phyloP scores from a whole-genome alignment of 2,797 vertebrate species.

The Novumbra hubbsi region DNA sequence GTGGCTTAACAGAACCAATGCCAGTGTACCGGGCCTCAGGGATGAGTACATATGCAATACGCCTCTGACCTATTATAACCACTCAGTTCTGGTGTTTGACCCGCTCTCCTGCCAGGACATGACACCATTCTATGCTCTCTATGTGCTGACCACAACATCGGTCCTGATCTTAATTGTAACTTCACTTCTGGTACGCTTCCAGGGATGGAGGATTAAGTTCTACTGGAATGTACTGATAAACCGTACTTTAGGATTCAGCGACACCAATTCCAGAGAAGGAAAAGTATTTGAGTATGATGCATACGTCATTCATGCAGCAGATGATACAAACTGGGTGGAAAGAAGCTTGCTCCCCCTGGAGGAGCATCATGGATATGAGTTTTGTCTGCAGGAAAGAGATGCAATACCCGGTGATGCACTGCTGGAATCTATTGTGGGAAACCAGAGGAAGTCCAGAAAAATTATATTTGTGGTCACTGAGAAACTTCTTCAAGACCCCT shows the following conservation, averaged over 20 bases:
- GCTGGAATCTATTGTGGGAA: constrained; percentile 81
- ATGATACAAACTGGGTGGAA: constrained; percentile 83
- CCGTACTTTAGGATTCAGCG: constrained; percentile 83
- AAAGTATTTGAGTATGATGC: constrained; percentile 80
- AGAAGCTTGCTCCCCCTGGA: constrained; percentile 80
- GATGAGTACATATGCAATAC: constrained; percentile 90
- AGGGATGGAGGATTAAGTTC: constrained; percentile 92
- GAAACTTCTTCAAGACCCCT: constrained; percentile 83
- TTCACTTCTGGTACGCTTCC: constrained; percentile 79
- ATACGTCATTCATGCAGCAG: constrained; percentile 82
- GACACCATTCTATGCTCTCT: constrained; percentile 82
- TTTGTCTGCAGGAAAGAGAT: constrained; percentile 89
- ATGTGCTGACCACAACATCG: constrained; percentile 69
- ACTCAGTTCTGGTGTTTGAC: constrained; percentile 78
- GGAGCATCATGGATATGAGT: constrained; percentile 61
- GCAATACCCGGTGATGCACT: constrained; percentile 76
- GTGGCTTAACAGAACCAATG: constrained; percentile 84
- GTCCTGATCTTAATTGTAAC: constrained; percentile 65
- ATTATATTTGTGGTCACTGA: constrained; percentile 90
- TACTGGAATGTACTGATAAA: constrained; percentile 86
- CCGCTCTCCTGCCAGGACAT: constrained; percentile 85
- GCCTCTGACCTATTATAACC: constrained; percentile 81
- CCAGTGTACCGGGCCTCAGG: constrained; percentile 63
- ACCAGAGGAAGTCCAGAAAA: constrained; percentile 86
- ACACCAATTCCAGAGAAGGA: constrained; percentile 69